A percentile compares a stretch with the other conserved stretches of the same genome.
phyloP scores from a whole-genome alignment of 53 echinoderm and acorn worm species.

The Pentamera pediparva region DNA sequence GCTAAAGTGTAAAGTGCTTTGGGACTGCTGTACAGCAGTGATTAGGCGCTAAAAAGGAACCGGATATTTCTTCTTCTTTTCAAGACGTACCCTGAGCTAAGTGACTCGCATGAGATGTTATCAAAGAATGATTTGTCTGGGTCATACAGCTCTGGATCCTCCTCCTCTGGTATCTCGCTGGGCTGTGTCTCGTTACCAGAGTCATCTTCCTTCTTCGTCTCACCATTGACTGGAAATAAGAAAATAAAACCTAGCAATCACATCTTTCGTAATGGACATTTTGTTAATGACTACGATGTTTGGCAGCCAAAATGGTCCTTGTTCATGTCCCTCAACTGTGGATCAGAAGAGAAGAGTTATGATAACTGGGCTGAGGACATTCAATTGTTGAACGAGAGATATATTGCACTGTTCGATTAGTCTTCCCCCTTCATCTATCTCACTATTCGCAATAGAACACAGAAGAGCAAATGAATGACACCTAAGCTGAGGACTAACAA shows the following conservation, averaged over 20 bases:
- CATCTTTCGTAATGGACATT: too few species aligned
- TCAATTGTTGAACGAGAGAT: neutral
- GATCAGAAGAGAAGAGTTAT: neutral
- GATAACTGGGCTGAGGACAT: neutral
- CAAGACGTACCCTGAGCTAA: slow-evolving; percentile 22
- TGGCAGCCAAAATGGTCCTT: too few species aligned
- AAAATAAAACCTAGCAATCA: too few species aligned
- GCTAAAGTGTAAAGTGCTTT: too few species aligned
- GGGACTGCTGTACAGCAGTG: too few species aligned
- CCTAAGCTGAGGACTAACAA: too few species aligned
- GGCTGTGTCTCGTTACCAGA: slow-evolving; percentile 79
- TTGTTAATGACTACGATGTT: too few species aligned
- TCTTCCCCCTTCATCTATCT: too few species aligned
- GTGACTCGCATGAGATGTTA: slow-evolving; percentile 91
- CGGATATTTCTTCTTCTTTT: too few species aligned
- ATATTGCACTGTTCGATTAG: neutral
- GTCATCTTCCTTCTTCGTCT: slow-evolving; percentile 61
- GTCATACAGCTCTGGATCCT: slow-evolving; percentile 60
- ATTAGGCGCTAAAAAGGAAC: neutral
- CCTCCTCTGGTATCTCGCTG: slow-evolving; percentile 72
- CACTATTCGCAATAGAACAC: too few species aligned
- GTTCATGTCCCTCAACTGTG: slow-evolving; percentile 1
- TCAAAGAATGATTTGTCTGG: slow-evolving; percentile 97
- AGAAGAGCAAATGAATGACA: too few species aligned
- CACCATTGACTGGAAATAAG: slow-evolving; percentile 48